Conservation (phyloP, 2,113 vertebrate genomes). For the Strix aluco region DNA sequence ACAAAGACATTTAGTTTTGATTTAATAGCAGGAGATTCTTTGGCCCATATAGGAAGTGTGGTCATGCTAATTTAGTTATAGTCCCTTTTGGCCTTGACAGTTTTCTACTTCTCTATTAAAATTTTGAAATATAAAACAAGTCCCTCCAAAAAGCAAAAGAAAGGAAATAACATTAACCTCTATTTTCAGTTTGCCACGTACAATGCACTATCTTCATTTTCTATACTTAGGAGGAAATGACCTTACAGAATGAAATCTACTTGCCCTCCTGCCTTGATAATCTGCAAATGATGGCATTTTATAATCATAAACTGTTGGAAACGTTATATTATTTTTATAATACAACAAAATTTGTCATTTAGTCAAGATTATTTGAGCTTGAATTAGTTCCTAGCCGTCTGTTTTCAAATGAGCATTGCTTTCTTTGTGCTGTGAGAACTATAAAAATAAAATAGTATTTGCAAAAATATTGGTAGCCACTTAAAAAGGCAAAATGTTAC, state of each 20-base stretch:
- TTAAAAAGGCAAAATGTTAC: background rate
- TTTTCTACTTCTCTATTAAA: background rate
- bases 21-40: background rate
- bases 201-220: background rate
- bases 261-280: background rate
- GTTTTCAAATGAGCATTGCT: background rate
- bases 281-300: conserved; percentile 22
- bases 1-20: conserved; percentile 23
- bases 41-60: background rate
- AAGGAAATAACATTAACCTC: background rate
- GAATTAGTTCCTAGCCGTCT: background rate
- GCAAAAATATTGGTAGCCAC: background rate
- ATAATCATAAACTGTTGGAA: background rate
- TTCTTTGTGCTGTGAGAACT: background rate
- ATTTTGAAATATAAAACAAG: background rate
- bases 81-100: background rate
- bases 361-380: background rate
- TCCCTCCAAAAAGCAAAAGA: background rate
- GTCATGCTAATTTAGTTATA: background rate
- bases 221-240: background rate
- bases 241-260: background rate
- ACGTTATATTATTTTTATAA: background rate
- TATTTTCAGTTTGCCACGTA: background rate
- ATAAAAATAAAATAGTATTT: background rate
- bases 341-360: background rate